A percentile compares a stretch with the other conserved stretches of the same genome.
Evolutionary conservation across 2,797 vertebrate genomes (phyloP).

Genomic region (Danionella dracula): DNA sequence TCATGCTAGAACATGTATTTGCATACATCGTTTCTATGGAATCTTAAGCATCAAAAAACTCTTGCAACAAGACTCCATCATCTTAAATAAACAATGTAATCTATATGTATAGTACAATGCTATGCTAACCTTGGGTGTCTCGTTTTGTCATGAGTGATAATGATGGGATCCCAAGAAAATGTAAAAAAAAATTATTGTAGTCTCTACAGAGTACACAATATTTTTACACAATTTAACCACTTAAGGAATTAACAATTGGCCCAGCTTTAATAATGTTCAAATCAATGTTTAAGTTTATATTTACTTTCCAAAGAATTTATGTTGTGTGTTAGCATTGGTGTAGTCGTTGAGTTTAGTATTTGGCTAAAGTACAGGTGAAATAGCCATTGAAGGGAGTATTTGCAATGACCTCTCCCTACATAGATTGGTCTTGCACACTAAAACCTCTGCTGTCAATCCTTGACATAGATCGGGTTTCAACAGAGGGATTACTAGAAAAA

Average conservation of each 20-base stretch:
- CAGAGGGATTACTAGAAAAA: slow-evolving; percentile 55
- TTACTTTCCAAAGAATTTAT: not conserved
- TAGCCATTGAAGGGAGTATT: slow-evolving; percentile 40
- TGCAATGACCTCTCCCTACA: slow-evolving; percentile 38
- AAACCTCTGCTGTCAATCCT: slow-evolving; percentile 46
- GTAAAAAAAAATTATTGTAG: slow-evolving; percentile 30
- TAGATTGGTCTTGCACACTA: slow-evolving; percentile 33
- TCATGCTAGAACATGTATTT: slow-evolving; percentile 12
- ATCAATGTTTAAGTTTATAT: no score
- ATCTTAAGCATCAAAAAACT: slow-evolving; percentile 37
- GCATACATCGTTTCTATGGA: slow-evolving; percentile 3
- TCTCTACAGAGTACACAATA: not conserved
- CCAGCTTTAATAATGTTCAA: no score
- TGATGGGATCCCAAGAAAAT: slow-evolving; percentile 26
- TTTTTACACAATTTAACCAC: no score
- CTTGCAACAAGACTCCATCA: not conserved
- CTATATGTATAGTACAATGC: slow-evolving; percentile 22
- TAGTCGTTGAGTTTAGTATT: not conserved
- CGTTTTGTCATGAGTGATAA: slow-evolving; percentile 28
- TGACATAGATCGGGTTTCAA: slow-evolving; percentile 53
- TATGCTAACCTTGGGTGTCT: slow-evolving; percentile 33
- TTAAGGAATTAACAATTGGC: no score
- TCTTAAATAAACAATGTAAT: slow-evolving; percentile 14
- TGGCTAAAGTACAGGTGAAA: slow-evolving; percentile 14
- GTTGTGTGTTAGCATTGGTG: not conserved